Percentiles rank a stretch among this genome's conserved stretches.
Conservation (phyloP, 1,140 invertebrate genomes). For the Ericerus pela region DNA sequence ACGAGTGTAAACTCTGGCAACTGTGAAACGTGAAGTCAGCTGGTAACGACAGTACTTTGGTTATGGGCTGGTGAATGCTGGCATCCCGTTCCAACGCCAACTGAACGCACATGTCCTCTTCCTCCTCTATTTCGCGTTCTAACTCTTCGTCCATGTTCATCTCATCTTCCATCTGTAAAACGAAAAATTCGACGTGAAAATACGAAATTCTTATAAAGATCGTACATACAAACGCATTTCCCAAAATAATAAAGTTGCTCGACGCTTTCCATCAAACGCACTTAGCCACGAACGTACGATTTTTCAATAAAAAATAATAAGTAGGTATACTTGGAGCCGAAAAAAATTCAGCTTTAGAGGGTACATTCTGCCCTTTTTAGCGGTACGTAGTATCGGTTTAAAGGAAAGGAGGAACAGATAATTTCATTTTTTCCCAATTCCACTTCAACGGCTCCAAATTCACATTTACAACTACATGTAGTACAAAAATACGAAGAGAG, state of each 20-base stretch:
- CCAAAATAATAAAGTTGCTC: not conserved
- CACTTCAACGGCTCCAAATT: too few species aligned
- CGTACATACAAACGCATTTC: not conserved
- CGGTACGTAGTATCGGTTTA: too few species aligned
- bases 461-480: too few species aligned
- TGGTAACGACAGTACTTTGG: slow-evolving; percentile 42
- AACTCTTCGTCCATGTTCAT: slow-evolving; percentile 79
- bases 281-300: too few species aligned
- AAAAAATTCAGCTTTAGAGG: too few species aligned
- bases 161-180: slow-evolving; percentile 70
- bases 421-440: too few species aligned
- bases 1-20: slow-evolving; percentile 12
- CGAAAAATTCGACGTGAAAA: not conserved
- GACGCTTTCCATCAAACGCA: too few species aligned
- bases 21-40: slow-evolving; percentile 40
- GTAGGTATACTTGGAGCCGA: too few species aligned
- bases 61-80: slow-evolving; percentile 32
- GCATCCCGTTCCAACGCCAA: slow-evolving; percentile 33
- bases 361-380: too few species aligned
- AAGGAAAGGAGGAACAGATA: too few species aligned
- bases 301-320: too few species aligned
- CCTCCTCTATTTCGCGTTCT: slow-evolving; percentile 58
- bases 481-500: too few species aligned
- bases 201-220: not conserved
- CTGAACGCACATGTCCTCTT: slow-evolving; percentile 46